Conservation (phyloP, 2,888 invertebrate genomes). For the Lissonota sp. region DNA sequence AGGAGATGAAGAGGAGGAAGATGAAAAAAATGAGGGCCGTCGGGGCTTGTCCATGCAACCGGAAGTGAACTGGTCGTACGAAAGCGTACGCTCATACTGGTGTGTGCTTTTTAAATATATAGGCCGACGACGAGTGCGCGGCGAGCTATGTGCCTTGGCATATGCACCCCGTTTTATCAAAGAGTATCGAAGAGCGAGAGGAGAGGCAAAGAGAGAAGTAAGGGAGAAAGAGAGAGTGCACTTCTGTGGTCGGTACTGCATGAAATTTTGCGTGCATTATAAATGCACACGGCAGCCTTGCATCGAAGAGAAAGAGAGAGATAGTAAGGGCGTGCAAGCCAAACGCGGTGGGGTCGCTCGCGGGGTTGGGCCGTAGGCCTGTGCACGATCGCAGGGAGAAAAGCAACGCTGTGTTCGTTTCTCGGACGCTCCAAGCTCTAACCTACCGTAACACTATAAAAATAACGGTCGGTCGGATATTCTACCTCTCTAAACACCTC, state of each 20-base stretch:
- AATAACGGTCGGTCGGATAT: slow-evolving; percentile 76
- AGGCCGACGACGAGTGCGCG: slow-evolving; percentile 64
- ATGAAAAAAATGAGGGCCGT: slow-evolving; percentile 31
- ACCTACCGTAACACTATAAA: slow-evolving; percentile 82
- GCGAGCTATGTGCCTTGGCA: slow-evolving; percentile 55
- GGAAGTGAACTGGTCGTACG: slow-evolving; percentile 72
- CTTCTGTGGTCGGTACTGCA: slow-evolving; percentile 75
- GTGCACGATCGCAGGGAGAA: slow-evolving; percentile 65
- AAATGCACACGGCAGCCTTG: slow-evolving; percentile 75
- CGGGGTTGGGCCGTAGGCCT: slow-evolving; percentile 77
- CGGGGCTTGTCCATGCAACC: slow-evolving; percentile 65
- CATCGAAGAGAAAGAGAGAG: slow-evolving; percentile 24
- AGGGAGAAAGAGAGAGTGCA: slow-evolving; percentile 52
- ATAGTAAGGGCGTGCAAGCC: slow-evolving; percentile 25
- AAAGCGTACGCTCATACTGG: slow-evolving; percentile 53
- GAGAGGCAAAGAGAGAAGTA: slow-evolving; percentile 48
- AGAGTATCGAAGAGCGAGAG: slow-evolving; percentile 73
- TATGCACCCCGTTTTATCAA: slow-evolving; percentile 77
- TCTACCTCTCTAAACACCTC: slow-evolving; percentile 54
- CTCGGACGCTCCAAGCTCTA: slow-evolving; percentile 76
- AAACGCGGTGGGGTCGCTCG: slow-evolving; percentile 64
- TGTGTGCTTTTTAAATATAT: slow-evolving; percentile 72
- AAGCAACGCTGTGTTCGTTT: slow-evolving; percentile 42
- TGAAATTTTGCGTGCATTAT: slow-evolving; percentile 83
- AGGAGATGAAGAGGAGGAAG: slow-evolving; percentile 25